phyloP scores from a whole-genome alignment of 1,140 invertebrate genomes.

The Whitmania pigra region DNA sequence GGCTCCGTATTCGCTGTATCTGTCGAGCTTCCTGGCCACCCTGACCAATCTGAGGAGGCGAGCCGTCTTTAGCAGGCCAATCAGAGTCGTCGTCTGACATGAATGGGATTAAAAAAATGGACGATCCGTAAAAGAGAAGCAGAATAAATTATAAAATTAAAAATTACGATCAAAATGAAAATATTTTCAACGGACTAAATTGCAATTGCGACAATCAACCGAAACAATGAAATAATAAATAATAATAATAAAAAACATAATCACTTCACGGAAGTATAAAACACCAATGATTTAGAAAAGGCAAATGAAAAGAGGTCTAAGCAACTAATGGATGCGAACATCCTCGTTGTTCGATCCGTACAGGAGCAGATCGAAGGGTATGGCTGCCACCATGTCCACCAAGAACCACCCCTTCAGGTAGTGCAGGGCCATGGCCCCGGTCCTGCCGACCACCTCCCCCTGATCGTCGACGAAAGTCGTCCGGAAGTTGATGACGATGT shows the following conservation, averaged over 20 bases:
- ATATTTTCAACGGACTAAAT: background rate
- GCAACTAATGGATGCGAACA: conserved; percentile 58
- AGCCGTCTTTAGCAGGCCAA: conserved; percentile 93
- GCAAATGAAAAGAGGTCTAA: background rate
- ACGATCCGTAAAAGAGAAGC: background rate
- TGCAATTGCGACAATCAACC: background rate
- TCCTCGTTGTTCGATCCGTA: conserved; percentile 87
- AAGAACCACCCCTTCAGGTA: conserved; percentile 97
- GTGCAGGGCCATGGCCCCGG: conserved; percentile 71
- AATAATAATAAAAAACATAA: no score
- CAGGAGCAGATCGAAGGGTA: conserved; percentile 59
- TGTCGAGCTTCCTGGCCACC: conserved; percentile 91
- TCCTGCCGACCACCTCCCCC: conserved; percentile 45
- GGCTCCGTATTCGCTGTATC: conserved; percentile 97
- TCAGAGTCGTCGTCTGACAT: conserved; percentile 85
- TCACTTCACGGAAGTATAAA: background rate
- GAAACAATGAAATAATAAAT: background rate
- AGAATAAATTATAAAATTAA: no score
- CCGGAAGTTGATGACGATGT: conserved; percentile 96
- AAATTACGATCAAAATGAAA: background rate
- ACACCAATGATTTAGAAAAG: background rate
- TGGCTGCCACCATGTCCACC: conserved; percentile 79
- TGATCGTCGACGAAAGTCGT: conserved; percentile 96
- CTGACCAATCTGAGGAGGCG: conserved; percentile 81
- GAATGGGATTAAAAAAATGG: conserved; percentile 56